Conservation (phyloP, 2,797 vertebrate genomes). For the Gila robusta region DNA sequence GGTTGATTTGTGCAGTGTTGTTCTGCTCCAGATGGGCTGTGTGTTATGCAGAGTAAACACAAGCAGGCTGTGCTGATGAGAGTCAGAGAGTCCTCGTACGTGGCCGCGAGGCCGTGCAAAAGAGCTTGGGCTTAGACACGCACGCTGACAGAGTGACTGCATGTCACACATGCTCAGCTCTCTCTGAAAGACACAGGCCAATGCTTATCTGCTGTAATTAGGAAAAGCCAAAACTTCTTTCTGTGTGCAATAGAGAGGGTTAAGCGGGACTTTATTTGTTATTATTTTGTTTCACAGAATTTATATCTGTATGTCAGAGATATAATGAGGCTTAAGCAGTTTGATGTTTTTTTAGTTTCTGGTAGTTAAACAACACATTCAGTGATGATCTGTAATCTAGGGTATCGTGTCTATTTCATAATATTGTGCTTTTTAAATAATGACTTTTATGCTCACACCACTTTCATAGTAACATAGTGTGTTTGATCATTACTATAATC, state of each 20-base stretch:
- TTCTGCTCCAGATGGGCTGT: slow-evolving; percentile 43
- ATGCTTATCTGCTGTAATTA: slow-evolving; percentile 52
- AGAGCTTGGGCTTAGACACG: slow-evolving; percentile 48
- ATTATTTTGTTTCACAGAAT: slow-evolving; percentile 23
- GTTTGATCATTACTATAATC: background rate
- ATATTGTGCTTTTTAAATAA: slow-evolving; percentile 1
- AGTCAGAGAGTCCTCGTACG: slow-evolving; percentile 16
- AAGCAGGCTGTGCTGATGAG: slow-evolving; percentile 46
- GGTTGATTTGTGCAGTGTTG: slow-evolving; percentile 48
- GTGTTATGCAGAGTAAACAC: slow-evolving; percentile 49
- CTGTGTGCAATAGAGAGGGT: slow-evolving; percentile 8
- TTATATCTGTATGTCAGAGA: slow-evolving; percentile 5
- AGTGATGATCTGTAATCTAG: background rate
- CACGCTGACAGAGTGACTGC: slow-evolving; percentile 43
- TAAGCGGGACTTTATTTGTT: slow-evolving; percentile 14
- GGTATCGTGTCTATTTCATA: background rate
- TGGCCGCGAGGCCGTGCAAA: slow-evolving; percentile 42
- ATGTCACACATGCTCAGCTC: slow-evolving; percentile 43
- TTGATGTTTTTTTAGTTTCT: background rate
- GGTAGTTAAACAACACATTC: background rate
- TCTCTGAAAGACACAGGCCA: slow-evolving; percentile 17
- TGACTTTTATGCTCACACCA: background rate
- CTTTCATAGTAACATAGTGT: background rate
- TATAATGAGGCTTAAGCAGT: background rate
- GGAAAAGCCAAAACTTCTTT: slow-evolving; percentile 19